phyloP scores from a whole-genome alignment of 2,888 invertebrate genomes.

The Epirrhoe tristata region DNA sequence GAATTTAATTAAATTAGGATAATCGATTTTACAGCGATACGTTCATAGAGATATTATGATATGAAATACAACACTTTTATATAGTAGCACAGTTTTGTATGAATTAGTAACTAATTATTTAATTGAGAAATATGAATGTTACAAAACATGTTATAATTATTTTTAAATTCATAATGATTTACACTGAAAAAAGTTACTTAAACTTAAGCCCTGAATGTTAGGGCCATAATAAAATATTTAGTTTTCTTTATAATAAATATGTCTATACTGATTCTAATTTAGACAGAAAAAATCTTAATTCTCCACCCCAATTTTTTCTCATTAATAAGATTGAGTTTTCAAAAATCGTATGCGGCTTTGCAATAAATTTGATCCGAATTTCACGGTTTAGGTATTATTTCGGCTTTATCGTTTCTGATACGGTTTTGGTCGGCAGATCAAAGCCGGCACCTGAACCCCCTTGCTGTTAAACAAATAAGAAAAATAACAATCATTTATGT shows the following conservation, averaged over 20 bases:
- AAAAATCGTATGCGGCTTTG: constrained; percentile 48
- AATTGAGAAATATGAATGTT: not conserved
- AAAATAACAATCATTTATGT: constrained; percentile 68
- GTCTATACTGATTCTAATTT: not conserved
- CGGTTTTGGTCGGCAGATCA: constrained; percentile 64
- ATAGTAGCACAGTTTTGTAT: constrained; percentile 28
- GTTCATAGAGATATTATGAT: constrained; percentile 36
- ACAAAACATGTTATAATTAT: not conserved
- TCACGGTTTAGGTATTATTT: constrained; percentile 52
- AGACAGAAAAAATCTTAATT: not conserved
- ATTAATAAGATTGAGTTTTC: constrained; percentile 17
- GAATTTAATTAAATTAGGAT: constrained; percentile 65
- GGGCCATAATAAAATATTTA: too few species aligned
- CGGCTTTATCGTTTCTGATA: constrained; percentile 57
- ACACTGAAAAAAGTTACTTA: too few species aligned
- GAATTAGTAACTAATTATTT: constrained; percentile 32
- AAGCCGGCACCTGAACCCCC: constrained; percentile 76
- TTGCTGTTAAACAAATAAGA: constrained; percentile 77
- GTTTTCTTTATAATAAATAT: not conserved
- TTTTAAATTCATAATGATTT: not conserved
- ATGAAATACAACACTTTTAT: constrained; percentile 31
- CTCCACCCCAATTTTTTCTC: not conserved
- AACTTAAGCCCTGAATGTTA: too few species aligned
- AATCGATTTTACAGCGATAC: constrained; percentile 45
- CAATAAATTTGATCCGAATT: constrained; percentile 61